phyloP scores from a whole-genome alignment of 2,797 vertebrate genomes.

The Steatocranus sp. region DNA sequence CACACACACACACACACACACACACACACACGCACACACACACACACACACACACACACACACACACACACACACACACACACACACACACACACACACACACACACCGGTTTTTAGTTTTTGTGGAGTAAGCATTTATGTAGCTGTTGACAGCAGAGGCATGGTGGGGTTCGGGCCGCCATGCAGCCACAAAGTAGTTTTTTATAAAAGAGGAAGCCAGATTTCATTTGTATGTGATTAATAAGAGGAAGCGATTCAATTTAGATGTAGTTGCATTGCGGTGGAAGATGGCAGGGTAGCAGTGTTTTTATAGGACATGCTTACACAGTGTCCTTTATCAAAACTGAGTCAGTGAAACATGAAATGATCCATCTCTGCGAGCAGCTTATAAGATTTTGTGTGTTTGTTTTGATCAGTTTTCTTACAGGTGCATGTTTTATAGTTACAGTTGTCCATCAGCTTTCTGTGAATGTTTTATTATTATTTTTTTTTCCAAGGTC shows the following conservation, averaged over 20 bases:
- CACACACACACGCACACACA: not conserved
- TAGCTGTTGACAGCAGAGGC: conserved; percentile 23
- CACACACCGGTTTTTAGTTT: not conserved
- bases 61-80: not conserved
- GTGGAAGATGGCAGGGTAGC: not conserved
- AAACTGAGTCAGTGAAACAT: not conserved
- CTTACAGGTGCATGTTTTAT: not conserved
- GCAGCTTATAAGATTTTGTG: not conserved
- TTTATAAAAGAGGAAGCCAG: conserved; percentile 36
- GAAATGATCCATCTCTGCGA: not conserved
- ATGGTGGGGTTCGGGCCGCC: not conserved
- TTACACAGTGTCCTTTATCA: not conserved
- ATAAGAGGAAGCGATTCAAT: not conserved
- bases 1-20: not conserved
- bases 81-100: not conserved
- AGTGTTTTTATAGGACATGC: not conserved
- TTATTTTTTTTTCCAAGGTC: accelerated
- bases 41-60: not conserved
- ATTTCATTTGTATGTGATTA: conserved; percentile 9
- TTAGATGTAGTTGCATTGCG: not conserved
- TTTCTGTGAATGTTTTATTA: not conserved
- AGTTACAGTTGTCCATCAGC: not conserved
- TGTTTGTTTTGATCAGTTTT: not conserved
- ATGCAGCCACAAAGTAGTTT: not conserved
- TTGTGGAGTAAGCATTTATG: conserved; percentile 55